Evolutionary conservation across 35 echinoderm and acorn worm genomes (phyloP).

Genomic region (Ophiothrix spiculata): DNA sequence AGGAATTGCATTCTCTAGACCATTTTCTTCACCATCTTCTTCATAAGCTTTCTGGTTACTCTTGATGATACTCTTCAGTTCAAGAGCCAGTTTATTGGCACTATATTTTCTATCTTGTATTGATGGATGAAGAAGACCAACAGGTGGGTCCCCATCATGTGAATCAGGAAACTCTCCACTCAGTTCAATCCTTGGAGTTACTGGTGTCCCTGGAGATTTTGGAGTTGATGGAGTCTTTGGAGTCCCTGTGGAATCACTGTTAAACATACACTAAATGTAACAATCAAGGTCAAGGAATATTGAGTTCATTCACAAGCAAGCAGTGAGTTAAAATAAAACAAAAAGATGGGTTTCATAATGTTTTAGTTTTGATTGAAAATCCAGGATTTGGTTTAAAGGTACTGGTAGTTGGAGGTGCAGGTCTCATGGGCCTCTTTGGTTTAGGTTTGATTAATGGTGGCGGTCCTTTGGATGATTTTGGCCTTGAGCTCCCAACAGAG

Average conservation of each 20-base stretch:
- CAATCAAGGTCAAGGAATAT: background rate
- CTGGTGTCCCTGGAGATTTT: background rate
- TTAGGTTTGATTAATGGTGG: background rate
- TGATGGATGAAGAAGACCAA: background rate
- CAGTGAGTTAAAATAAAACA: no score
- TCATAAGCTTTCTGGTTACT: background rate
- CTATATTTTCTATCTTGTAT: background rate
- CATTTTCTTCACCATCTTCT: background rate
- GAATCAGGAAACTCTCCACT: no score
- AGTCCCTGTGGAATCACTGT: background rate
- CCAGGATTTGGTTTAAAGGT: conserved; percentile 8
- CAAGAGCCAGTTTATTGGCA: background rate
- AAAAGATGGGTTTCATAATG: background rate
- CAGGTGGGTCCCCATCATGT: no score
- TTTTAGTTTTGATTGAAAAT: conserved; percentile 1
- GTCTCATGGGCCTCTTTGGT: conserved; percentile 1
- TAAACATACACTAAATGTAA: conserved; percentile 2
- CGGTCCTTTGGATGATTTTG: background rate
- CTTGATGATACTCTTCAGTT: background rate
- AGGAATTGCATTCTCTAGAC: background rate
- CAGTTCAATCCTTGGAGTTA: no score
- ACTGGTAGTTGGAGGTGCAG: background rate
- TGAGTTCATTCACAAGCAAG: no score
- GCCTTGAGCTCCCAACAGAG: background rate
- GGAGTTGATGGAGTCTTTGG: background rate